Evolutionary conservation across 2,888 invertebrate species (phyloP), one percentile per base, ranked within the genome.

Genomic region (Callinectes sapidus): DNA sequence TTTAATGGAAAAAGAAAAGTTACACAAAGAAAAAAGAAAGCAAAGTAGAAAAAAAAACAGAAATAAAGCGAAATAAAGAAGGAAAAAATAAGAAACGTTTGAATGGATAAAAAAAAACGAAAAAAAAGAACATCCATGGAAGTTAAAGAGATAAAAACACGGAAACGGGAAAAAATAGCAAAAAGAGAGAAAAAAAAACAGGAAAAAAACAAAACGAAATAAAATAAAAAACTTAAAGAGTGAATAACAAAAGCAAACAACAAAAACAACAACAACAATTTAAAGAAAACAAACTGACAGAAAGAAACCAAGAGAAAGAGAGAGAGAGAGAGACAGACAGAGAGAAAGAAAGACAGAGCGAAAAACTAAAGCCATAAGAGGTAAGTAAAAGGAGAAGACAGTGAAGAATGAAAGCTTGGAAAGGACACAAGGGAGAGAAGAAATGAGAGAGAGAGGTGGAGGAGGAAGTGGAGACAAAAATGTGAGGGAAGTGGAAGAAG

Each of bases 391-490:
- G 42, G 16, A 0, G 28, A 28, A 71, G 71, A 71, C 54, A 86
- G 54, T 54, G 54, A 39, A 55, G 85, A 39, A 90, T 32, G 28
- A n/a, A 3, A 35, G 77, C 14, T 28, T 32, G 81, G 42, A 39
- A 71, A 35, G 85, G 28, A 55, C 10, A 35, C 35, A 39, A 77
- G 42, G 61, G 39, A 61, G 55, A 55, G 88, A 28, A 10, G 14
- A 61, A 55, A 35, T 32, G 48, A 23, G 88, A 55, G 55, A n/a
- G n/a, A 88, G 88, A 88, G 35, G n/a, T n/a, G 48, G n/a, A 90
- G 48, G 42, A 77, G 42, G 90, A 48, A 48, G 54, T 39, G 55
- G 32, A 55, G 88, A 55, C 28, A 48, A 87, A 48, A 81, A 87
- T 3, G 48, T 13, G 90, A 48, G 66, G 48, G 48, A 48, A 32